Percentiles rank a stretch among this genome's conserved stretches.
These are phyloP conservation scores for Antheraea pernyi DNA, from an alignment of 1,140 invertebrate species.

Conservation along the genomic window DNA sequence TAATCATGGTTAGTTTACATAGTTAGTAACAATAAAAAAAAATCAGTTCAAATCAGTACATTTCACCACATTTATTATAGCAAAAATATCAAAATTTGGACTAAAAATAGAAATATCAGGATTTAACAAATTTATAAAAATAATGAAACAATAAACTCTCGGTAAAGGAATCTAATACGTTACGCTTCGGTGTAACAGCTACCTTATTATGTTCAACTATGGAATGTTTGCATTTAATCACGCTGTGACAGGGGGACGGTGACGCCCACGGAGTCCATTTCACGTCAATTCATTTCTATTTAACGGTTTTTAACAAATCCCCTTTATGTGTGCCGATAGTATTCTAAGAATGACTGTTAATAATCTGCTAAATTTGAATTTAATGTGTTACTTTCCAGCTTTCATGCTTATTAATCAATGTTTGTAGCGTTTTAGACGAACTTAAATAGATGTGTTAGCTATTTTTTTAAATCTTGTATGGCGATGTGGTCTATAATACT, in stretches of 20 bases:
- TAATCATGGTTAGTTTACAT: too few species aligned
- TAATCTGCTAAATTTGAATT: not conserved
- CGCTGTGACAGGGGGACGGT: conserved; percentile 37
- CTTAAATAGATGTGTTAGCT: too few species aligned
- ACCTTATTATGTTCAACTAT: conserved; percentile 21
- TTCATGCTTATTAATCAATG: too few species aligned
- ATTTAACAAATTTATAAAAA: not conserved
- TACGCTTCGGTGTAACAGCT: conserved; percentile 35
- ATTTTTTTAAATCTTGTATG: too few species aligned
- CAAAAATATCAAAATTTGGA: too few species aligned
- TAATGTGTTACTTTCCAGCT: too few species aligned
- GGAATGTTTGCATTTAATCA: conserved; percentile 61
- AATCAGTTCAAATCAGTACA: too few species aligned
- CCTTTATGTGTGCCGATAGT: conserved; percentile 4
- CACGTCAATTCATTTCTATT: conserved; percentile 39
- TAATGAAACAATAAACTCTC: not conserved
- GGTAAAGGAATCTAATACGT: not conserved
- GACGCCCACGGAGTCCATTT: conserved; percentile 31
- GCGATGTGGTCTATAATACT: too few species aligned
- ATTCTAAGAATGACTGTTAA: not conserved
- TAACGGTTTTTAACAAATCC: conserved; percentile 46
- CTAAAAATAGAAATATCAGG: too few species aligned
- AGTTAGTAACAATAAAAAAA: too few species aligned
- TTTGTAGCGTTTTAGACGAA: too few species aligned
- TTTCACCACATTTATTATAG: too few species aligned